Evolutionary conservation across 2,113 vertebrate species (phyloP).

Genomic region (Baryphthengus martii): DNA sequence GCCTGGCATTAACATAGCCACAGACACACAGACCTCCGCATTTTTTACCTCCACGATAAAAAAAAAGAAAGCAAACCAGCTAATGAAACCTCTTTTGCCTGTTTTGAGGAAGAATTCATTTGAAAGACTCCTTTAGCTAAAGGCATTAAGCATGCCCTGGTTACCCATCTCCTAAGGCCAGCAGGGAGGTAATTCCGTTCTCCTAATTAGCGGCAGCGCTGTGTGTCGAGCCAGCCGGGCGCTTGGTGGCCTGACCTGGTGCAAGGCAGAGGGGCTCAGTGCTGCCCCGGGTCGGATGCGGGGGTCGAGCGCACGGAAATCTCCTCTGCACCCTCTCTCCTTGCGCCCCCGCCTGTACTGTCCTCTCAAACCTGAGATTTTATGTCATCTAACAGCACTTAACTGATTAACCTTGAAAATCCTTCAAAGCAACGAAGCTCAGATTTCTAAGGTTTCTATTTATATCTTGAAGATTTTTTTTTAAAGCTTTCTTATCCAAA

Average conservation of each 20-base stretch:
- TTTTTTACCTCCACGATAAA: conserved; percentile 33
- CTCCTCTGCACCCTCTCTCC: background rate
- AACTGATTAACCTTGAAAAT: conserved; percentile 57
- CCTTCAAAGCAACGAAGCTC: conserved; percentile 5
- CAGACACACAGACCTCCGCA: conserved; percentile 77
- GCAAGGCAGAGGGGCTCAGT: fast-evolving
- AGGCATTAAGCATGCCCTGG: background rate
- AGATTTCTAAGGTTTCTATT: conserved; percentile 38
- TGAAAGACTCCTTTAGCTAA: background rate
- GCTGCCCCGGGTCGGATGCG: fast-evolving
- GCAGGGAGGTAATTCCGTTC: background rate
- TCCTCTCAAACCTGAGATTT: background rate
- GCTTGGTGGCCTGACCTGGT: background rate
- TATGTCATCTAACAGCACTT: background rate
- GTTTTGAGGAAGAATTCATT: conserved; percentile 17
- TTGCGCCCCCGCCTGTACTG: background rate
- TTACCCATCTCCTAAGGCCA: background rate
- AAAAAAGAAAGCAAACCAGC: background rate
- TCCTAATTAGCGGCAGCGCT: background rate
- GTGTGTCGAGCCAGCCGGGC: fast-evolving
- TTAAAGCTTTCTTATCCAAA: conserved; percentile 58
- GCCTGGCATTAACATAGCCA: conserved; percentile 88
- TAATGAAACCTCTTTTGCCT: conserved; percentile 17
- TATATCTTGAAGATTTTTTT: conserved; percentile 42
- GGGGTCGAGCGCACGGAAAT: background rate